Evolutionary conservation across 2,888 invertebrate genomes (phyloP), one percentile per base, ranked within the genome.

Genomic region (Aphrophora alni): DNA sequence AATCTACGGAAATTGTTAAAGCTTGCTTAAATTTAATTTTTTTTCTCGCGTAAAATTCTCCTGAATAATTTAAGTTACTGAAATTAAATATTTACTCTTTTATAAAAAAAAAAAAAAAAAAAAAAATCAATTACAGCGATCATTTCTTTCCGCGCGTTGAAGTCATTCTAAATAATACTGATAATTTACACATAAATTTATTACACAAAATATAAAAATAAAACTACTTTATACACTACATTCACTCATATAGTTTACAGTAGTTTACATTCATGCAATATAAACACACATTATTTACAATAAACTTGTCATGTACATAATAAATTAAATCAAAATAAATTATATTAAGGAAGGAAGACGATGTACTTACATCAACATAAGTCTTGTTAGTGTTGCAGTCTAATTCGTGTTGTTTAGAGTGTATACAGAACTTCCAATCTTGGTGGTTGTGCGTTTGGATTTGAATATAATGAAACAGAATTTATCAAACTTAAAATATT

Each of bases 321-420:
- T 72, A 80, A 80, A 80, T 80, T 74, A 75, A 33, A 76, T 70
- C 75, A 69, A 80, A 80, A 75, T 78, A 72, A 79, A 79, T 79
- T 73, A 38, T 21, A 28, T 51, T 38, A 79, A 44, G 69, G 44
- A 26, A 71, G 71, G 71, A 71, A 71, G 71, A 59, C 21, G 59
- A 59, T 59, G 59, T 21, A 3, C 21, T 4, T 2, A 59, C 59
- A 21, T 59, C 59, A 44, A 17, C 33, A 33, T 44, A 44, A 44
- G 44, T 44, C 44, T 44, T 44, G 12, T 44, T 12, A 44, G 44
- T 44, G 44, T 44, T 44, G 12, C 44, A 44, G 17, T 44, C 44
- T 44, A 44, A 12, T 17, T 3, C 14, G 8, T 44, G 8, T 14
- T 17, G 44, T 44, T 14, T 17, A 14, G 44, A 14, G 44, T 44